These are phyloP conservation scores for Orchestia grillus DNA, from an alignment of 1,140 invertebrate species.

Conservation along the genomic window DNA sequence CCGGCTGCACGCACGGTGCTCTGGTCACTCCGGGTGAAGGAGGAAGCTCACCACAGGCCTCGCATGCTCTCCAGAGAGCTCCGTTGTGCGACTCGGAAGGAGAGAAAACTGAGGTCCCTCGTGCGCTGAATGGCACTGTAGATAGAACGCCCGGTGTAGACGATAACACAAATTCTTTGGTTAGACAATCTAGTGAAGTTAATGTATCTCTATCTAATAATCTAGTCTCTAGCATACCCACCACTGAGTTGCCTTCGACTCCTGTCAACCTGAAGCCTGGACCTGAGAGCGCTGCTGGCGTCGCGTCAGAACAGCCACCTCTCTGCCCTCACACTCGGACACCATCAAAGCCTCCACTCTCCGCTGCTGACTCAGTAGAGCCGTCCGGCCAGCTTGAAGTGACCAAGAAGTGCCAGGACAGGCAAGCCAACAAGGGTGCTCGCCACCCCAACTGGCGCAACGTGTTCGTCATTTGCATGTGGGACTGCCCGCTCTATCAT, in stretches of 20 bases:
- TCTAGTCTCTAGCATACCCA: slow-evolving; percentile 2
- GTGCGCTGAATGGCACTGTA: background rate
- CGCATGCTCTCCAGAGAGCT: background rate
- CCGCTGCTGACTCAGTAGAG: background rate
- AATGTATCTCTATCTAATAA: background rate
- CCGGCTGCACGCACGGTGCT: background rate
- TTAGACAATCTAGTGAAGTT: background rate
- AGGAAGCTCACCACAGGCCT: background rate
- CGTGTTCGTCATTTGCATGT: slow-evolving; percentile 77
- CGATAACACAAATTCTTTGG: background rate
- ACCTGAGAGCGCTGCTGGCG: background rate
- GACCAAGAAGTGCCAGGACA: background rate
- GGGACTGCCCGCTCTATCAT: slow-evolving; percentile 83
- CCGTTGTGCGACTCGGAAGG: background rate
- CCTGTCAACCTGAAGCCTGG: background rate
- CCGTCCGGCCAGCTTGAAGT: background rate
- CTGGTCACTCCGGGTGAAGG: background rate
- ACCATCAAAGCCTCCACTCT: background rate
- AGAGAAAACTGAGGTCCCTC: background rate
- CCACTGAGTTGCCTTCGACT: slow-evolving; percentile 25
- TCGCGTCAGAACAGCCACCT: background rate
- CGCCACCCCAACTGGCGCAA: slow-evolving; percentile 71
- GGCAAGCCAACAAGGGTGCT: background rate
- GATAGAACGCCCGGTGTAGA: background rate
- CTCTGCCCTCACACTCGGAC: background rate